Evolutionary conservation across 2,888 invertebrate genomes (phyloP).

Genomic region (Phengaris alcon): DNA sequence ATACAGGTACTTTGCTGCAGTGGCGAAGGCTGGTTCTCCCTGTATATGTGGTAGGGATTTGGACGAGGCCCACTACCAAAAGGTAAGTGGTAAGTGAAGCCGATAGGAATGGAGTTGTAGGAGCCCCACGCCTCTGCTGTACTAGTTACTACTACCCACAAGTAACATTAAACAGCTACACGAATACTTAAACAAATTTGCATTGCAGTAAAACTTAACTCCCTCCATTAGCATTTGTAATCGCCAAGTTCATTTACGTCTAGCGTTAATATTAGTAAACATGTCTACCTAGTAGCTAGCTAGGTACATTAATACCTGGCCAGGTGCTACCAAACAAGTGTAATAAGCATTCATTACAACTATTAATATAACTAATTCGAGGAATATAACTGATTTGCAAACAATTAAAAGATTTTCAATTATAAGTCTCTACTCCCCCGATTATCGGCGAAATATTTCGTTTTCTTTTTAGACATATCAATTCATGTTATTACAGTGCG

Average conservation of each 20-base stretch:
- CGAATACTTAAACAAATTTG: not conserved
- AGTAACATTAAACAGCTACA: conserved; percentile 9
- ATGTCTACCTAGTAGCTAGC: not conserved
- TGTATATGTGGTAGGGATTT: too few species aligned
- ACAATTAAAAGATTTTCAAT: not conserved
- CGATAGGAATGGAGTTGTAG: too few species aligned
- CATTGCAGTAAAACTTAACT: conserved; percentile 19
- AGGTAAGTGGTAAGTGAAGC: too few species aligned
- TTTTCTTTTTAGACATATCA: too few species aligned
- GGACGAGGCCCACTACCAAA: too few species aligned
- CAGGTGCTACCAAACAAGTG: not conserved
- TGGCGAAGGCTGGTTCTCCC: too few species aligned
- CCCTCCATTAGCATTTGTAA: conserved; percentile 22
- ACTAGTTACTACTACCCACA: not conserved
- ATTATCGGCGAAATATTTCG: too few species aligned
- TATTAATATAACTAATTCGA: not conserved
- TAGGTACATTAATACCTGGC: not conserved
- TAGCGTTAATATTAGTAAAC: conserved; percentile 2
- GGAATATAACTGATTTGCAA: not conserved
- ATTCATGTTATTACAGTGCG: too few species aligned
- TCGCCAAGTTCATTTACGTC: conserved; percentile 15
- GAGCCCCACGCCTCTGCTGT: too few species aligned
- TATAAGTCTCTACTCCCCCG: too few species aligned
- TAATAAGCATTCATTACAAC: conserved; percentile 1
- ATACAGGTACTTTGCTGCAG: too few species aligned